Evolutionary conservation across 2,797 vertebrate species (phyloP), one percentile per base, ranked within the genome.

Genomic region (Martes flavigula): DNA sequence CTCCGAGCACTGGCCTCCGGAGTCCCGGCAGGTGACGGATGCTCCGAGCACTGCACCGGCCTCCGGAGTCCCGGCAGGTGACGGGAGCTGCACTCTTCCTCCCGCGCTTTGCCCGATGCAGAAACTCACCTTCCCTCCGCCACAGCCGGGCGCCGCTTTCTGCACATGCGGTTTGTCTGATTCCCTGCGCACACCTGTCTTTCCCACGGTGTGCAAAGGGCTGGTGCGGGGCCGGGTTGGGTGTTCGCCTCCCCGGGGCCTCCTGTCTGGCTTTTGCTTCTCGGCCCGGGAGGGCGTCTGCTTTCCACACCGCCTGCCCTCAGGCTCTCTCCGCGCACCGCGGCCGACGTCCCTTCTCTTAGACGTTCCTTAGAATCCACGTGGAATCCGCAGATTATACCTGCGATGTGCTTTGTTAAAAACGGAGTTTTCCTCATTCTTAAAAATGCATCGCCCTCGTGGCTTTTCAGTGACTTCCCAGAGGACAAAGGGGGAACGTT

Each of bases 41-140:
- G n/a, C 54, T 32, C 23, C 75, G 30, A 5, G 46, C n/a, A 21
- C 1, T 6, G 3, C n/a, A n/a, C n/a, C n/a, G n/a, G 56, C 56
- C 54, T 66, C 75, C 6, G 18, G 35, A 38, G 35, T 27, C 58
- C 60, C 56, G 27, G 70, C 51, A n/a, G 15, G 27, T 17, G 7
- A 27, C 13, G 30, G 60, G 51, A 79, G 14, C 12, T 21, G 5
- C 4, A 38, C 35, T 3, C 1, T 13, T 35, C 6, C 30, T 35
- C 21, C 12, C 3, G 0, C 17, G 38, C 35, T 35, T 14, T 9
- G 21, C 3, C 30, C 8, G 17, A 25, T 0, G 46, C 56, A 35
- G 17, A 46, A 21, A 0, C 38, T 60, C 38, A 4, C 38, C 10
- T 64, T 51, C 30, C 32, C 35, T 81, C 25, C 60, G 46, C 17